phyloP scores from a whole-genome alignment of 2,888 invertebrate genomes.

The Crocallis elinguaria region DNA sequence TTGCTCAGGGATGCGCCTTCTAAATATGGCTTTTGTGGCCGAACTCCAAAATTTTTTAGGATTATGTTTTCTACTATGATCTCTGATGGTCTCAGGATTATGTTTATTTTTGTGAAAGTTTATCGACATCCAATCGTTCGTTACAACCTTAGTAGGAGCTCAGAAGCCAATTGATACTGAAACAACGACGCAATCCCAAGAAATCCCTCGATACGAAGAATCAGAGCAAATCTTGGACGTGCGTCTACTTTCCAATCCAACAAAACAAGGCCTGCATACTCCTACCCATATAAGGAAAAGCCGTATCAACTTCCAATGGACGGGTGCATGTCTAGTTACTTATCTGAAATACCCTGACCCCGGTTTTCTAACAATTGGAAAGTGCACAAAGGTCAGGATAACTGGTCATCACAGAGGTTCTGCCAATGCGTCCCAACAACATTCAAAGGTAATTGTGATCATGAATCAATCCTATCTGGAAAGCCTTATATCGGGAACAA shows the following conservation, averaged over 20 bases:
- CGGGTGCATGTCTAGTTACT: constrained; percentile 47
- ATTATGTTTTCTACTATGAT: too few species aligned
- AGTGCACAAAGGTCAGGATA: constrained; percentile 39
- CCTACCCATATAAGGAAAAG: not conserved
- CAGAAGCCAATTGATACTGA: constrained; percentile 55
- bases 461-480: constrained; percentile 79
- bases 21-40: too few species aligned
- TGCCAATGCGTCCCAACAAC: constrained; percentile 64
- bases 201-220: constrained; percentile 61
- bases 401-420: constrained; percentile 48
- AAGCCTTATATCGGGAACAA: constrained; percentile 57
- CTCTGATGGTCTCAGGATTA: too few species aligned
- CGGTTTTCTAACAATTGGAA: constrained; percentile 30
- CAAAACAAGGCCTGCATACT: constrained; percentile 13
- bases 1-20: too few species aligned
- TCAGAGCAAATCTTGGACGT: constrained; percentile 55
- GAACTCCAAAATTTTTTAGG: too few species aligned
- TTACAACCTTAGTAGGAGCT: constrained; percentile 15
- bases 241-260: constrained; percentile 44
- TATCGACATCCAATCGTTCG: not conserved
- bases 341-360: constrained; percentile 41
- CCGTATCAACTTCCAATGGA: constrained; percentile 17
- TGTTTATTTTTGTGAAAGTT: not conserved
- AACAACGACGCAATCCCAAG: constrained; percentile 53
- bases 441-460: constrained; percentile 78